Conservation (phyloP, 2,797 vertebrate species). For the Sebastes kiyomatsui region DNA sequence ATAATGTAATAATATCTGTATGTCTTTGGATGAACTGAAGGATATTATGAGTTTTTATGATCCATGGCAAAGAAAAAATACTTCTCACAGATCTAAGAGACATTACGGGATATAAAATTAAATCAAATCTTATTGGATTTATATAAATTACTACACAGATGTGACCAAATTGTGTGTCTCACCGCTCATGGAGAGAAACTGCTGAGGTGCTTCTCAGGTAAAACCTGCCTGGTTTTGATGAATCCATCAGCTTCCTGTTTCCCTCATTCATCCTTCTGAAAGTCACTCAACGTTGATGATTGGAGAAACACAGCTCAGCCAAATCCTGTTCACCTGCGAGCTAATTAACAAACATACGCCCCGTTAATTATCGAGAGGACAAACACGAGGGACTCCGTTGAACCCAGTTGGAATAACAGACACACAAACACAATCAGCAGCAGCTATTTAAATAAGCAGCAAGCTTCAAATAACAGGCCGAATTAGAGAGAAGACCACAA, state of each 20-base stretch:
- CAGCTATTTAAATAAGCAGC: neutral
- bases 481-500: neutral
- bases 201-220: conserved; percentile 2
- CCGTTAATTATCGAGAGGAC: no score
- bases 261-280: neutral
- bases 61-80: neutral
- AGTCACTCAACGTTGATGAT: neutral
- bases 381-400: no score
- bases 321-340: neutral
- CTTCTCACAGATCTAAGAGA: neutral
- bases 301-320: neutral
- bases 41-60: neutral
- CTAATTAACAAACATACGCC: neutral
- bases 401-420: no score
- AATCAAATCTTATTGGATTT: neutral
- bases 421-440: neutral
- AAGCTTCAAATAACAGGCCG: neutral
- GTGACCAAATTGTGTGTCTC: neutral
- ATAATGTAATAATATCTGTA: no score
- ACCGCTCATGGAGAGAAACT: conserved; percentile 53
- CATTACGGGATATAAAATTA: neutral
- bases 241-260: neutral
- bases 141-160: neutral
- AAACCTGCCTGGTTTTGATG: neutral
- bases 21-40: neutral